Percentiles rank a stretch among this genome's conserved stretches.
These are phyloP conservation scores for Moxostoma hubbsi DNA, from an alignment of 2,797 vertebrate genomes.

Conservation along the genomic window DNA sequence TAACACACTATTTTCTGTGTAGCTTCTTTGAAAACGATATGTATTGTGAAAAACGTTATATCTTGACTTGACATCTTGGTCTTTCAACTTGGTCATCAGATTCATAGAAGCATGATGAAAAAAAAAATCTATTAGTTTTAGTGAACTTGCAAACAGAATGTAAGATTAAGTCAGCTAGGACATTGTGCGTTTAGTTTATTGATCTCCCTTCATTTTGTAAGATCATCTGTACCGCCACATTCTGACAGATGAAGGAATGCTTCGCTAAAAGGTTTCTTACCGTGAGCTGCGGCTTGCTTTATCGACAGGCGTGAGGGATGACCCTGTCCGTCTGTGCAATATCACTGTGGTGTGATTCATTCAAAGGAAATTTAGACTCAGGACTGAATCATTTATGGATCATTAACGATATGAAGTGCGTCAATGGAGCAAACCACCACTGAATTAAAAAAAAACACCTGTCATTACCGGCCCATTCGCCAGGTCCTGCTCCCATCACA, in stretches of 20 bases:
- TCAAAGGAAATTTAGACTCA: constrained; percentile 1
- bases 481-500: constrained; percentile 19
- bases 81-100: not conserved
- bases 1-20: too few species aligned
- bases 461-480: constrained; percentile 23
- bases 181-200: constrained; percentile 22
- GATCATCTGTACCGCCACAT: not conserved
- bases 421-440: constrained; percentile 24
- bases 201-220: constrained; percentile 20
- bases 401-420: constrained; percentile 25
- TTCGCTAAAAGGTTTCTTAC: constrained; percentile 26
- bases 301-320: constrained; percentile 42
- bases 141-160: not conserved
- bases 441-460: constrained; percentile 21
- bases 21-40: too few species aligned
- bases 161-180: not conserved
- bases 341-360: constrained; percentile 9
- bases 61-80: too few species aligned
- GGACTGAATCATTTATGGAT: constrained; percentile 18
- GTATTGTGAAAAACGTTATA: too few species aligned
- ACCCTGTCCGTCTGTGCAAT: constrained; percentile 3
- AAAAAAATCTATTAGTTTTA: not conserved
- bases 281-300: constrained; percentile 20
- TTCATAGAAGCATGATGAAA: too few species aligned
- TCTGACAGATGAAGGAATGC: constrained; percentile 23